A percentile compares a stretch with the other conserved stretches of the same genome.
phyloP scores from a whole-genome alignment of 2,888 invertebrate genomes.

The Pimpla rufipes region DNA sequence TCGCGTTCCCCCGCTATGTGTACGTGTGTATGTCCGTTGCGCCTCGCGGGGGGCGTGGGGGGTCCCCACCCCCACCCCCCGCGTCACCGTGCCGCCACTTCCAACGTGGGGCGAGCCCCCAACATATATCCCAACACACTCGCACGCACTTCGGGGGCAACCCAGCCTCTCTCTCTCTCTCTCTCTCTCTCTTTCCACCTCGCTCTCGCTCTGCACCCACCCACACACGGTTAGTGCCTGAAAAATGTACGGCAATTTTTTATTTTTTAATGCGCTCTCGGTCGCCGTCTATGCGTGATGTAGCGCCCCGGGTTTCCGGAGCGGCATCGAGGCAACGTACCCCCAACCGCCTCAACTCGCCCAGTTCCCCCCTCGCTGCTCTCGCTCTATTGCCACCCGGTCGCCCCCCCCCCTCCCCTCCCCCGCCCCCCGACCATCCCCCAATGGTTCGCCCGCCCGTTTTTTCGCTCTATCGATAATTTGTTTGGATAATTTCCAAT shows the following conservation, averaged over 20 bases:
- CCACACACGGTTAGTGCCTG: conserved; percentile 82
- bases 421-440: conserved; percentile 28
- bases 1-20: conserved; percentile 64
- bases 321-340: conserved; percentile 68
- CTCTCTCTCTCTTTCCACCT: not conserved
- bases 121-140: conserved; percentile 39
- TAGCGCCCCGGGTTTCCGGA: conserved; percentile 80
- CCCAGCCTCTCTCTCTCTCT: conserved; percentile 31
- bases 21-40: conserved; percentile 28
- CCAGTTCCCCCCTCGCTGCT: conserved; percentile 8
- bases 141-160: conserved; percentile 52
- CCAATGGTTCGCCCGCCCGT: conserved; percentile 42
- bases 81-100: conserved; percentile 73
- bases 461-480: conserved; percentile 83
- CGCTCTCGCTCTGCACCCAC: conserved; percentile 54
- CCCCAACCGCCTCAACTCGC: conserved; percentile 49
- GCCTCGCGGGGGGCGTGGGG: too few relatives aligned
- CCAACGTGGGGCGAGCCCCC: conserved; percentile 66
- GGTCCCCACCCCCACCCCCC: conserved; percentile 45
- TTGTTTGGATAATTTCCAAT: conserved; percentile 86
- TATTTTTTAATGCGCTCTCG: conserved; percentile 84
- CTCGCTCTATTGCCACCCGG: conserved; percentile 34
- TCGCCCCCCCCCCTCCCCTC: conserved; percentile 32
- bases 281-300: conserved; percentile 82
- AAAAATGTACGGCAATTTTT: conserved; percentile 86